These are phyloP conservation scores for Agriopis leucophaearia DNA, from an alignment of 2,888 invertebrate genomes.

Conservation along the genomic window DNA sequence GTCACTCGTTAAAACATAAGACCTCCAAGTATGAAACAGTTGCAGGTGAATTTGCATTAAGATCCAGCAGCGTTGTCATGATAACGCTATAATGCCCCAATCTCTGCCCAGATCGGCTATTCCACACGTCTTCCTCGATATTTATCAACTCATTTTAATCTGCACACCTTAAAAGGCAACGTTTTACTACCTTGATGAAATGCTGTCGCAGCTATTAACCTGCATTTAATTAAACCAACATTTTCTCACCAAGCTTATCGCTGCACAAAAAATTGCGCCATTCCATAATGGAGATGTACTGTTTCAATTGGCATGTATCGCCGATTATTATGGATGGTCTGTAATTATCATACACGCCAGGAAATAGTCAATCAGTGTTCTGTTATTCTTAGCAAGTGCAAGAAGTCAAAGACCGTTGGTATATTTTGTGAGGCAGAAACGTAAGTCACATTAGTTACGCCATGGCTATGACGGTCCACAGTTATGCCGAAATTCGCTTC, in stretches of 20 bases:
- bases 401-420: conserved; percentile 74
- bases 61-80: conserved; percentile 64
- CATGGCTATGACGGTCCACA: conserved; percentile 61
- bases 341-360: conserved; percentile 61
- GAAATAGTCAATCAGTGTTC: conserved; percentile 69
- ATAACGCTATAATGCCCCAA: conserved; percentile 68
- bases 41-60: conserved; percentile 69
- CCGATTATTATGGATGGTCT: conserved; percentile 53
- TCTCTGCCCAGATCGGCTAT: conserved; percentile 63
- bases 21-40: conserved; percentile 51
- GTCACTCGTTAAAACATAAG: conserved; percentile 46
- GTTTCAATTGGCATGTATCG: conserved; percentile 60
- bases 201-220: conserved; percentile 52
- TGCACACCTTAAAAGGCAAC: conserved; percentile 60
- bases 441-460: conserved; percentile 72
- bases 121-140: conserved; percentile 57
- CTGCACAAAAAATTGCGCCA: conserved; percentile 52
- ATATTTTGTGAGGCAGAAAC: conserved; percentile 61
- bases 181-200: conserved; percentile 51
- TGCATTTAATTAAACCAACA: conserved; percentile 52
- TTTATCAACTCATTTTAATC: conserved; percentile 63
- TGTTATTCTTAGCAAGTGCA: conserved; percentile 60
- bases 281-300: conserved; percentile 55
- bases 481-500: conserved; percentile 45
- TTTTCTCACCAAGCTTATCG: conserved; percentile 50